phyloP scores from a whole-genome alignment of 1,140 invertebrate species.

The Drosophila orena region DNA sequence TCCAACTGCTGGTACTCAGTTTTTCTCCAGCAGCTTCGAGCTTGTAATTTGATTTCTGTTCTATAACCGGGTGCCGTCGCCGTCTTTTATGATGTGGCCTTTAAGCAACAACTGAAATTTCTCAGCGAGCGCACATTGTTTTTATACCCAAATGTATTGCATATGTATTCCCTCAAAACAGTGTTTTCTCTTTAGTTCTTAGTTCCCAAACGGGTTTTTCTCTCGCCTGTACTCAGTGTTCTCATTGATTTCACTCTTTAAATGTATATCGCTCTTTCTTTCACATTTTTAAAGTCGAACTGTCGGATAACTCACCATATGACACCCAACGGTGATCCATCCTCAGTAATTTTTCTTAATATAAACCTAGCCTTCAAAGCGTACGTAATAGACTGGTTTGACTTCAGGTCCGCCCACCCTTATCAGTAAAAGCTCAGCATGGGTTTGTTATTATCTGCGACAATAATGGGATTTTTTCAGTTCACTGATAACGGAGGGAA shows the following conservation, averaged over 20 bases:
- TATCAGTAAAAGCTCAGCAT: constrained; percentile 37
- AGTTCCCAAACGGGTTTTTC: constrained; percentile 10
- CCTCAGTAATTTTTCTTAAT: constrained; percentile 4
- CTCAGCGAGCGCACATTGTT: constrained; percentile 12
- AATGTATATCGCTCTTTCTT: background rate
- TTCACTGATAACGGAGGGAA: background rate
- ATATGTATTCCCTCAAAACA: constrained; percentile 9
- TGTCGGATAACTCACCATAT: constrained; percentile 37
- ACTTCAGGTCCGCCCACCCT: background rate
- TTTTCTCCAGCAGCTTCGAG: constrained; percentile 36
- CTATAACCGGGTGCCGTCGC: background rate
- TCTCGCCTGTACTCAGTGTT: constrained; percentile 2
- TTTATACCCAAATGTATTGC: constrained; percentile 13
- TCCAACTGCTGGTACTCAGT: constrained; percentile 5
- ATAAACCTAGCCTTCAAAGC: constrained; percentile 2
- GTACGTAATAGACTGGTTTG: constrained; percentile 45
- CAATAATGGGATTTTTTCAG: constrained; percentile 1
- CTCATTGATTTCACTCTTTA: constrained; percentile 1
- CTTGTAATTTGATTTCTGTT: constrained; percentile 1
- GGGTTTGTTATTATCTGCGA: constrained; percentile 13
- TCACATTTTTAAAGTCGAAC: background rate
- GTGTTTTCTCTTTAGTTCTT: constrained; percentile 3
- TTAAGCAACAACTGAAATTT: constrained; percentile 44
- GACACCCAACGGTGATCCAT: constrained; percentile 28
- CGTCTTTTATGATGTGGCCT: constrained; percentile 12